Evolutionary conservation across 53 echinoderm and acorn worm genomes (phyloP).

Genomic region (Paelopatides confundens): DNA sequence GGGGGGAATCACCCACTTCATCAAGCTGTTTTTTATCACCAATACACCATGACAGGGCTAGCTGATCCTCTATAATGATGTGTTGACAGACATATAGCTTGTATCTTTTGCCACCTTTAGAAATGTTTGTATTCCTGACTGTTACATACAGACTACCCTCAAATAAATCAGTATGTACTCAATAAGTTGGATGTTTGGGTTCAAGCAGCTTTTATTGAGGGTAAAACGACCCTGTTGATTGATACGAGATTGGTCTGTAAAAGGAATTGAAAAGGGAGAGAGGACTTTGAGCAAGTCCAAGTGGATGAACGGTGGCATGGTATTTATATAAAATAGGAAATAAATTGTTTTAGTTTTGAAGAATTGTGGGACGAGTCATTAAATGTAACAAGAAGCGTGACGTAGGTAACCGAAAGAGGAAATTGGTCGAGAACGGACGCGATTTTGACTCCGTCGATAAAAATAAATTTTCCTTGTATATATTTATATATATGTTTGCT

Average conservation of each 20-base stretch:
- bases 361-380: no score
- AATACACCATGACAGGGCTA: background rate
- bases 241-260: background rate
- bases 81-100: constrained; percentile 34
- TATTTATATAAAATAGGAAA: background rate
- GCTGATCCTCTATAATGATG: background rate
- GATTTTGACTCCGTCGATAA: no score
- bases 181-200: background rate
- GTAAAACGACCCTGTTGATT: background rate
- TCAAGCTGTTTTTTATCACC: constrained; percentile 1
- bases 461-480: no score
- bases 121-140: constrained; percentile 3
- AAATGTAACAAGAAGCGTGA: no score
- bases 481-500: no score
- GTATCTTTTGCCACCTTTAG: background rate
- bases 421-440: no score
- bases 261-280: background rate
- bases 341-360: no score
- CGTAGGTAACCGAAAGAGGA: no score
- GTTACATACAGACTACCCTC: background rate
- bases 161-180: background rate
- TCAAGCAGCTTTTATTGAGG: background rate
- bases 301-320: background rate
- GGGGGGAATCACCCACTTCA: background rate
- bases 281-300: background rate